Conservation (phyloP, 2,888 invertebrate species). For the Epiblema foenella region DNA sequence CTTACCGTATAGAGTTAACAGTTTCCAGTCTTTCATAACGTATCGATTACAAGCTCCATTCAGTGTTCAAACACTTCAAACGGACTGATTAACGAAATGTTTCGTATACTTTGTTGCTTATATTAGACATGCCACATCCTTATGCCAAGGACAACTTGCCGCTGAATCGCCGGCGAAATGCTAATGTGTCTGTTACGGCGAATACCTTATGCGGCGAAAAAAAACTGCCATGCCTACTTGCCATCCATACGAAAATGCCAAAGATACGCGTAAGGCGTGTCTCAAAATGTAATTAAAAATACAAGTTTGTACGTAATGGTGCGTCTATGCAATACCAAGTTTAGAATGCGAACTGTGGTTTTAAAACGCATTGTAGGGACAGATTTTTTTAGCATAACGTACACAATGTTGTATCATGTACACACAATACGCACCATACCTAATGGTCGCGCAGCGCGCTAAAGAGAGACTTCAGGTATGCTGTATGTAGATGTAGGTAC, state of each 20-base stretch:
- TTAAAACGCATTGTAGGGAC: neutral
- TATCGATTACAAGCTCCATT: slow-evolving; percentile 41
- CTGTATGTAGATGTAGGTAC: too few species aligned
- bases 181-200: slow-evolving; percentile 76
- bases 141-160: slow-evolving; percentile 78
- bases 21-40: slow-evolving; percentile 36
- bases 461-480: neutral
- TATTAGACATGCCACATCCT: slow-evolving; percentile 67
- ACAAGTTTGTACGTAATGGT: neutral
- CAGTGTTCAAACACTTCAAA: slow-evolving; percentile 33
- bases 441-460: neutral
- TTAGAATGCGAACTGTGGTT: neutral
- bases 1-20: slow-evolving; percentile 30
- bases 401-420: neutral
- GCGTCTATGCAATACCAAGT: neutral
- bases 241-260: slow-evolving; percentile 64
- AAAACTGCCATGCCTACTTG: slow-evolving; percentile 60
- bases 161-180: slow-evolving; percentile 75
- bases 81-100: slow-evolving; percentile 58
- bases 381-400: neutral
- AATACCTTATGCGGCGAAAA: slow-evolving; percentile 76
- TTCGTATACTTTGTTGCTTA: slow-evolving; percentile 66
- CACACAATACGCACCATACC: neutral
- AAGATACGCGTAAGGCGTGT: slow-evolving; percentile 51
- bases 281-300: slow-evolving; percentile 55